Percentiles rank a stretch among this genome's conserved stretches.
phyloP scores from a whole-genome alignment of 2,888 invertebrate species.

The Nebria brevicollis region DNA sequence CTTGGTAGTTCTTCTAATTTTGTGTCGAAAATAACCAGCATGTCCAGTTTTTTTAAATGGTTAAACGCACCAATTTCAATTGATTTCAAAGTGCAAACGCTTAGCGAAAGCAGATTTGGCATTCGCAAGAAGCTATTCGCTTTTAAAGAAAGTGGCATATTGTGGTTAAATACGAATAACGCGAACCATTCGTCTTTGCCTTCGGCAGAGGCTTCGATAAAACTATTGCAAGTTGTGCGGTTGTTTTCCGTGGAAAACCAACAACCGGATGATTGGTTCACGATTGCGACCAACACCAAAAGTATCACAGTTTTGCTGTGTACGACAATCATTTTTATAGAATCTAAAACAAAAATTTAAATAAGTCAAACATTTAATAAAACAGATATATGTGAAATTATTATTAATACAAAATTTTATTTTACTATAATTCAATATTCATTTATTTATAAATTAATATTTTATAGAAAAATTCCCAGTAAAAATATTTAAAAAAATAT shows the following conservation, averaged over 20 bases:
- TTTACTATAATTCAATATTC: too few relatives aligned
- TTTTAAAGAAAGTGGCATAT: neutral
- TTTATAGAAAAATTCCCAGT: too few relatives aligned
- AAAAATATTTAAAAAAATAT: too few relatives aligned
- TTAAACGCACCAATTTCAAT: neutral
- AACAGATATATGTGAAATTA: too few relatives aligned
- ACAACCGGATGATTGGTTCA: neutral
- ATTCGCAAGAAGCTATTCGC: neutral
- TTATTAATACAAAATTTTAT: too few relatives aligned
- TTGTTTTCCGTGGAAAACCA: neutral
- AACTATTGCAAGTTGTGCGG: neutral
- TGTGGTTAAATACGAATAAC: neutral
- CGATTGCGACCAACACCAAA: neutral
- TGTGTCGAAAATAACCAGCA: neutral
- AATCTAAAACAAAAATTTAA: neutral
- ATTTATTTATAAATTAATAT: too few relatives aligned
- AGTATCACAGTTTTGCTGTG: neutral
- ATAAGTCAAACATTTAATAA: too few relatives aligned
- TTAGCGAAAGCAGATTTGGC: neutral
- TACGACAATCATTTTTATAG: neutral
- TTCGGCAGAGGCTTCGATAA: neutral
- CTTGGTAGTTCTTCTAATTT: neutral
- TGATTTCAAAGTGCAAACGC: neutral
- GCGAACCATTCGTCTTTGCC: neutral
- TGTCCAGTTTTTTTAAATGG: neutral